Percentiles rank a stretch among this genome's conserved stretches.
Evolutionary conservation across 2,113 vertebrate species (phyloP).

Genomic region (Festucalex cinctus): DNA sequence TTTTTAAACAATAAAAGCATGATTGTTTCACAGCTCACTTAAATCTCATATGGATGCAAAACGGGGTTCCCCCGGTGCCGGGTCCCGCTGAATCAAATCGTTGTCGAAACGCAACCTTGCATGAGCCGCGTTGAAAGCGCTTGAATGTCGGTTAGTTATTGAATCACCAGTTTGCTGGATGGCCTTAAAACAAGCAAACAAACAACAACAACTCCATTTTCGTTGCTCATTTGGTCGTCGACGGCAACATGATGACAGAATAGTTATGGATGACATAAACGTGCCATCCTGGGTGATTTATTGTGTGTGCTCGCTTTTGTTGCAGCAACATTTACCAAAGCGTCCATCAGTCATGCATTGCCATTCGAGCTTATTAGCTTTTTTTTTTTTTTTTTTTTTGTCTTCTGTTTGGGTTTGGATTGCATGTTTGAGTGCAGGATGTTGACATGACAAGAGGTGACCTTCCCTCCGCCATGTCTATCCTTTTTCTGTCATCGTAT

Average conservation of each 20-base stretch:
- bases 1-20: neutral
- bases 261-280: constrained; percentile 62
- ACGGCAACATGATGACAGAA: constrained; percentile 51
- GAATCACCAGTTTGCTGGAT: neutral
- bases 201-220: neutral
- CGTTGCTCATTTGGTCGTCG: constrained; percentile 11
- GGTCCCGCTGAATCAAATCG: neutral
- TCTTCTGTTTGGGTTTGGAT: neutral
- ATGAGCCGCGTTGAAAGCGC: neutral
- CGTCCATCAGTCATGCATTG: constrained; percentile 43
- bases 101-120: constrained; percentile 1
- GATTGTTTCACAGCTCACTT: constrained; percentile 1
- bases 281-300: constrained; percentile 48
- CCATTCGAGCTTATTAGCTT: neutral
- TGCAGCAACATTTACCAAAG: constrained; percentile 37
- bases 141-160: neutral
- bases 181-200: too few relatives aligned
- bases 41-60: constrained; percentile 8
- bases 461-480: constrained; percentile 57
- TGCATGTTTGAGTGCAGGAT: constrained; percentile 20
- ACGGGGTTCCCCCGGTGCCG: neutral
- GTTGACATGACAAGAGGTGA: constrained; percentile 67
- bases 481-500: constrained; percentile 51
- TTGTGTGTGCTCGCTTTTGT: constrained; percentile 36
- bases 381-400: constrained; percentile 1